Evolutionary conservation across 2,113 vertebrate genomes (phyloP).

Genomic region (Xerus inauris): DNA sequence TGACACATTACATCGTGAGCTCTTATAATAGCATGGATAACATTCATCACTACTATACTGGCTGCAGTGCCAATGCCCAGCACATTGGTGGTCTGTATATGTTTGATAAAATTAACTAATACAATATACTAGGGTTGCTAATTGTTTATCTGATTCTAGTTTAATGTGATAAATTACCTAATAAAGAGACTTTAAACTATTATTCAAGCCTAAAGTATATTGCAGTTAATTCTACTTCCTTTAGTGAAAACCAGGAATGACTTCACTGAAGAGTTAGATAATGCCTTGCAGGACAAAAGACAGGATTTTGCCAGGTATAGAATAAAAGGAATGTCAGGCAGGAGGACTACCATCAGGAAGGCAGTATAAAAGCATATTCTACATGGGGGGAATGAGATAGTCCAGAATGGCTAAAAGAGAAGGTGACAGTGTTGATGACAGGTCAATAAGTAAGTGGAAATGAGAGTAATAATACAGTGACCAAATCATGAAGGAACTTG

Average conservation of each 20-base stretch:
- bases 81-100: background rate
- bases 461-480: background rate
- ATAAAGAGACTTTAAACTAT: background rate
- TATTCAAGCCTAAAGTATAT: background rate
- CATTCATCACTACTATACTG: background rate
- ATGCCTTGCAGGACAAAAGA: background rate
- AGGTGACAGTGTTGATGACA: background rate
- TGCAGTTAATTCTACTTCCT: background rate
- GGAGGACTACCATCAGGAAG: background rate
- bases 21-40: background rate
- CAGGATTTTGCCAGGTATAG: background rate
- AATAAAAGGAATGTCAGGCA: background rate
- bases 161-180: background rate
- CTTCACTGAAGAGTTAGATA: background rate
- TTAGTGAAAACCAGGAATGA: background rate
- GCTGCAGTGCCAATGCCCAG: background rate
- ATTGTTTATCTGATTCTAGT: background rate
- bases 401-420: background rate
- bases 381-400: background rate
- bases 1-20: background rate
- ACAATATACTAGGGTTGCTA: background rate
- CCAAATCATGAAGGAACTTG: background rate
- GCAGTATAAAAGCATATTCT: background rate
- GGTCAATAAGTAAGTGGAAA: background rate
- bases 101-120: conserved; percentile 1